Conservation (phyloP, 2,888 invertebrate genomes). For the Actias luna region DNA sequence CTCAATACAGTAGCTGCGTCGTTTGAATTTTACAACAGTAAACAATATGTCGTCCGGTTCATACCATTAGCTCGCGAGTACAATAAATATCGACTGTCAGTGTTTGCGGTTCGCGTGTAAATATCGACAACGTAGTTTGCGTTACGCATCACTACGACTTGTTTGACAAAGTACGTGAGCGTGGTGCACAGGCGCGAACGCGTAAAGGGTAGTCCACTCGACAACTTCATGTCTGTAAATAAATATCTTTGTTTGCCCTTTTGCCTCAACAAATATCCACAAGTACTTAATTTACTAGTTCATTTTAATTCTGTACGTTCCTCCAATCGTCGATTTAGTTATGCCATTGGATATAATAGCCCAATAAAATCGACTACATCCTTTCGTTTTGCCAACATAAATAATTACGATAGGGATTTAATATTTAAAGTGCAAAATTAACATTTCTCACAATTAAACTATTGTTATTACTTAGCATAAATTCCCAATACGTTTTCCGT, state of each 20-base stretch:
- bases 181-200: constrained; percentile 61
- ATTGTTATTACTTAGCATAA: constrained; percentile 67
- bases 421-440: constrained; percentile 35
- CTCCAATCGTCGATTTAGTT: constrained; percentile 1
- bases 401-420: constrained; percentile 25
- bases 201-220: constrained; percentile 76
- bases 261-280: constrained; percentile 66
- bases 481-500: constrained; percentile 63
- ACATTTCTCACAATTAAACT: constrained; percentile 60
- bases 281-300: constrained; percentile 45
- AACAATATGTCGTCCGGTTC: constrained; percentile 57
- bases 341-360: constrained; percentile 8
- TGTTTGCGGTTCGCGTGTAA: constrained; percentile 73
- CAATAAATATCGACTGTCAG: constrained; percentile 73
- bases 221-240: constrained; percentile 62
- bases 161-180: constrained; percentile 64
- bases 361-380: constrained; percentile 9
- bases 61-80: constrained; percentile 73
- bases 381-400: constrained; percentile 24
- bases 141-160: constrained; percentile 80
- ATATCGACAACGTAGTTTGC: constrained; percentile 78
- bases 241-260: constrained; percentile 71
- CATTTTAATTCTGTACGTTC: neutral
- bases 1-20: constrained; percentile 70
- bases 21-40: constrained; percentile 63